Conservation (phyloP, 2,797 vertebrate species). For the Pangasius macronema region DNA sequence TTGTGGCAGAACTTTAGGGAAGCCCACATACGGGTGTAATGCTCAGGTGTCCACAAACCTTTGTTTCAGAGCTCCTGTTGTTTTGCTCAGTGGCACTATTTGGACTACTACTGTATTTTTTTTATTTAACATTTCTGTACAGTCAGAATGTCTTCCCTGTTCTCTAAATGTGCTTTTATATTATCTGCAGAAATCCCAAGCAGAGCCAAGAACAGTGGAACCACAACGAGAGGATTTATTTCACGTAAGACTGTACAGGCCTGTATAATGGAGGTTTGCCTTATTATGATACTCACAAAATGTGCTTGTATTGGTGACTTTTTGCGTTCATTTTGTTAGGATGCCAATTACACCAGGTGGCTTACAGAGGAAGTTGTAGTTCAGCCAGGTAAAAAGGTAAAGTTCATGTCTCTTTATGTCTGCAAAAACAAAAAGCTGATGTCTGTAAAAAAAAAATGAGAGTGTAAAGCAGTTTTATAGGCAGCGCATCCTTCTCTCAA, state of each 20-base stretch:
- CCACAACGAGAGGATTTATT: background rate
- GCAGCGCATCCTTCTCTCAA: background rate
- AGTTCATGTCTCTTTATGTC: background rate
- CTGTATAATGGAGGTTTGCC: background rate
- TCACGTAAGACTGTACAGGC: conserved; percentile 57
- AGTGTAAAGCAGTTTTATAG: background rate
- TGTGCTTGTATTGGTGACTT: background rate
- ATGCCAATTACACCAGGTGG: conserved; percentile 62
- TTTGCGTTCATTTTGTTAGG: conserved; percentile 54
- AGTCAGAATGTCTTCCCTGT: background rate
- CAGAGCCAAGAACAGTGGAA: conserved; percentile 59
- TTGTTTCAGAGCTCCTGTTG: background rate
- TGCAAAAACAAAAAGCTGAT: background rate
- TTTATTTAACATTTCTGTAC: background rate
- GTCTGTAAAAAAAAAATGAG: background rate
- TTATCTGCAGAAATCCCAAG: conserved; percentile 74
- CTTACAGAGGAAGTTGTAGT: conserved; percentile 63
- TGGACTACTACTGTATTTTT: background rate
- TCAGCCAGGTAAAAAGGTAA: conserved; percentile 42
- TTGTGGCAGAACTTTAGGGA: no score
- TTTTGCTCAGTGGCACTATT: conserved; percentile 3
- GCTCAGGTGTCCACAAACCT: no score
- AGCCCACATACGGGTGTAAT: no score
- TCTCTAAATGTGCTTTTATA: conserved; percentile 45
- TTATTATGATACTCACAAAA: background rate